Base-by-base conservation (phyloP, 2,888 invertebrate species). In the Volucella inanis region DNA sequence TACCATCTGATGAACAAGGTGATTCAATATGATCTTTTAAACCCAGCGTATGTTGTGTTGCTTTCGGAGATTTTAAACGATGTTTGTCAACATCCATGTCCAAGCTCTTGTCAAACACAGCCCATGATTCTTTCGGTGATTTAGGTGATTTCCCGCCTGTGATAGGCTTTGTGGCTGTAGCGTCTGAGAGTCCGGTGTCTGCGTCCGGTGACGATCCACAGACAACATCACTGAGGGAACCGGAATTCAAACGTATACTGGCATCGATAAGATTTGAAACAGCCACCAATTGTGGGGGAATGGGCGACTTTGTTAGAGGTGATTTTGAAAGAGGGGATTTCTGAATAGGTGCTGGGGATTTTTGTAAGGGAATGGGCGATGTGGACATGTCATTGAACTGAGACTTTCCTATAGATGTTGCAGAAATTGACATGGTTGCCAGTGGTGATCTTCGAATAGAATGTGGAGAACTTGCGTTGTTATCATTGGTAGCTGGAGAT, bases 1-100 rank as follows among this genome's bases (percentile, higher is more conserved):
- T 94, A 0, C 95, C 95, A 92, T 96, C 96, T 0, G 96, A 96
- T 0, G 96, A 96, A 94, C 96, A 96, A 0, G 95, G 96, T 1
- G 96, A 96, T 2, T 95, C 95, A 0, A 94, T 93, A 1, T 92
- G 89, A 9, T 91, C 90, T 47, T 78, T 78, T 12, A 49, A n/a
- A 6, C 49, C 12, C 39, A 61, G 15, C 15, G 67, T 31, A 31
- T 31, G 31, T 31, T 31, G 31, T 31, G 31, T 22, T n/a, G 54
- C 84, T 50, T 87, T 87, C 10, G 80, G 74, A 9, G 70, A 77
- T 18, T 87, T 87, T 54, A 75, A 74, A 38, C 80, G 84, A 75
- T 81, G 88, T 72, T 88, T 87, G 61, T 87, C 81, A 0, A 55
- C 77, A 22, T 77, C 74, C 12, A 64, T 81, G 57, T 79, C 65